Evolutionary conservation across 1,140 invertebrate species (phyloP), one percentile per base, ranked within the genome.

Genomic region (Drosophila funebris): DNA sequence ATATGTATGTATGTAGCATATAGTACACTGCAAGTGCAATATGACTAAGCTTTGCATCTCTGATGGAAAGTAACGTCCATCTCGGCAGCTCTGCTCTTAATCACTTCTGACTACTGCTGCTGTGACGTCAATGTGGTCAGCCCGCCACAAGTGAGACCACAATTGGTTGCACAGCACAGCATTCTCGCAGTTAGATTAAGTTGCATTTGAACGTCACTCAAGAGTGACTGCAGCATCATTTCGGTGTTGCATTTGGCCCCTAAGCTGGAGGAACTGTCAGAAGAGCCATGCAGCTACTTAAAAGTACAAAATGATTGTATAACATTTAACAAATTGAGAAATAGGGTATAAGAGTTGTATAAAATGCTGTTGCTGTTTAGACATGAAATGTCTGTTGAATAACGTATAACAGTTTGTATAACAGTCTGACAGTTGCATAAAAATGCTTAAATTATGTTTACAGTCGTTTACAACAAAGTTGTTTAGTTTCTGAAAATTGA

Each of bases 201-300:
- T 76, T 83, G 79, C 79, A 83, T 83, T 83, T 62, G 61, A 78
- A 58, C 72, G 79, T 73, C 75, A 83, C 67, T 60, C 62, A 69
- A 48, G 24, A 43, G 27, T 50, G 44, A 64, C 29, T 33, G 53
- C 50, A 64, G 68, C 73, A 58, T 16, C 46, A 58, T 46, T 73
- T 18, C n/a, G 29, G 9, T 16, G 8, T 33, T 11, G 29, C 29
- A 73, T 61, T 48, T 67, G 20, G 22, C 5, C 24, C 24, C 13
- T 41, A 24, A 14, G 39, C 37, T 33, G 29, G 3, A 18, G 7
- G 43, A 61, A 3, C 29, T 48, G 29, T 37, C 29, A 24, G 9
- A 29, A 9, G 9, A 14, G 8, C 24, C 31, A 9, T 31, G 27
- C 14, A 33, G 29, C 29, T 52, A 13, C 16, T 52, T 33, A 33